phyloP scores from a whole-genome alignment of 2,797 vertebrate species.

The Aeoliscus strigatus region DNA sequence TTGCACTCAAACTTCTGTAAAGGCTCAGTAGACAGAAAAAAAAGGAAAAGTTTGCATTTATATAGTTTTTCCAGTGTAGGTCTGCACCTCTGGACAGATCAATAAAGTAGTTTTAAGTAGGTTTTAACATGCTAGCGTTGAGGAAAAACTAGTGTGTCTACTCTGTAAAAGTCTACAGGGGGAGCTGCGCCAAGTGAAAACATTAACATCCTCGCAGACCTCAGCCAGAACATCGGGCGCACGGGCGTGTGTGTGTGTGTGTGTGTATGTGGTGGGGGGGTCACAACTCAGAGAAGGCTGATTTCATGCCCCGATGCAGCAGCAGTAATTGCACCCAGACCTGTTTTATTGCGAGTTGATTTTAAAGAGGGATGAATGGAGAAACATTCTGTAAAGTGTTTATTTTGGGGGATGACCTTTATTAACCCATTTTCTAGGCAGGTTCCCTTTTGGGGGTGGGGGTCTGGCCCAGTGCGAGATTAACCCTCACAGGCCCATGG shows the following conservation, averaged over 20 bases:
- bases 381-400: conserved; percentile 97
- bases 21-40: conserved; percentile 67
- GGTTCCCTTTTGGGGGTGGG: conserved; percentile 85
- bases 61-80: conserved; percentile 70
- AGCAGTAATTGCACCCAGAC: conserved; percentile 96
- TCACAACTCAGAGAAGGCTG: conserved; percentile 89
- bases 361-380: conserved; percentile 93
- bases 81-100: conserved; percentile 70
- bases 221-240: conserved; percentile 82
- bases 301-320: conserved; percentile 92
- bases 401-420: conserved; percentile 98
- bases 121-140: conserved; percentile 41
- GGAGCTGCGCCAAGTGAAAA: conserved; percentile 44
- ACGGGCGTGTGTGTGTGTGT: conserved; percentile 76
- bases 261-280: no score
- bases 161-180: conserved; percentile 44
- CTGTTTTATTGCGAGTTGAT: conserved; percentile 93
- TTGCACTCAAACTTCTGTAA: conserved; percentile 66
- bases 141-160: conserved; percentile 47
- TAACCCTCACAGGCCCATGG: conserved; percentile 80
- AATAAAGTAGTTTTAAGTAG: conserved; percentile 67
- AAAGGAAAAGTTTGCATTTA: conserved; percentile 59
- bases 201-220: conserved; percentile 72
- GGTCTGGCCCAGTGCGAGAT: conserved; percentile 78
- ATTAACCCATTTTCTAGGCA: conserved; percentile 92